These are phyloP conservation scores for Chrysolina americana DNA, from an alignment of 2,888 invertebrate genomes.

Conservation along the genomic window DNA sequence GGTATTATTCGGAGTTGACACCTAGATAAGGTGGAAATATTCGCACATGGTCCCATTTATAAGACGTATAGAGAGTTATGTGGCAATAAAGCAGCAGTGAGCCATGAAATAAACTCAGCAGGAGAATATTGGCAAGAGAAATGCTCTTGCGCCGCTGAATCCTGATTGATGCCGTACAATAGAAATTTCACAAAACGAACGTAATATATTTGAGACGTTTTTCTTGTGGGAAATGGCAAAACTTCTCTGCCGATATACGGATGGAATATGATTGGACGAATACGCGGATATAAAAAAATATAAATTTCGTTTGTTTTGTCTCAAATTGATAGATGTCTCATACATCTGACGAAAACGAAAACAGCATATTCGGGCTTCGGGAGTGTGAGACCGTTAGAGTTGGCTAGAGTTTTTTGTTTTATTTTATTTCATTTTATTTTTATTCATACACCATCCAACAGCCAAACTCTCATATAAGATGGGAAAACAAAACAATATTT, in stretches of 20 bases:
- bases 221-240: conserved; percentile 39
- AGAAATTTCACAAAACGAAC: conserved; percentile 47
- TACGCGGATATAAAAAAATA: conserved; percentile 10
- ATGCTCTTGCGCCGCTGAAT: conserved; percentile 48
- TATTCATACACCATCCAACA: too few species aligned
- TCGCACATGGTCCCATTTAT: conserved; percentile 51
- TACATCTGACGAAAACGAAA: not conserved
- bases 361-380: not conserved
- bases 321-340: not conserved
- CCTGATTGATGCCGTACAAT: conserved; percentile 54
- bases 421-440: too few species aligned
- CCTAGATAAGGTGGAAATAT: conserved; percentile 49
- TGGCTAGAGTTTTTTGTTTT: too few species aligned
- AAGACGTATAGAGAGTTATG: conserved; percentile 53
- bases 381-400: not conserved
- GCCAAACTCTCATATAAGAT: too few species aligned
- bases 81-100: conserved; percentile 55
- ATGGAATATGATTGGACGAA: not conserved
- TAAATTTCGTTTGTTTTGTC: conserved; percentile 32
- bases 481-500: too few species aligned
- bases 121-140: conserved; percentile 52
- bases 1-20: conserved; percentile 49
- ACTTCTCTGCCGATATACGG: conserved; percentile 29
- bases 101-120: conserved; percentile 55
- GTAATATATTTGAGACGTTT: conserved; percentile 40